A percentile compares a stretch with the other conserved stretches of the same genome.
phyloP scores from a whole-genome alignment of 2,797 vertebrate species.

The Sus cebifrons region DNA sequence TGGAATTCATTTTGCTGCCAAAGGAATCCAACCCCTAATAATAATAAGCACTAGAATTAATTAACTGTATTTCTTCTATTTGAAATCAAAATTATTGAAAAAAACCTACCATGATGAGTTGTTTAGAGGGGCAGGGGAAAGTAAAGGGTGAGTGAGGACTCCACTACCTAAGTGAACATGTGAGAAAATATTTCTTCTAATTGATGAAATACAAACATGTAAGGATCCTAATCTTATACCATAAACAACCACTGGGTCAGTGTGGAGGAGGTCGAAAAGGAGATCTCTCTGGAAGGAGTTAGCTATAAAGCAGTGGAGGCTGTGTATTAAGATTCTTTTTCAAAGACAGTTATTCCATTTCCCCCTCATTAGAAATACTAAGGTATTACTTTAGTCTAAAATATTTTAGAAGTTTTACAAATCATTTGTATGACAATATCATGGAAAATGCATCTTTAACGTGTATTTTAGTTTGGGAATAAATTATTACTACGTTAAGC shows the following conservation, averaged over 20 bases:
- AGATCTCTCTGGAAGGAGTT: neutral
- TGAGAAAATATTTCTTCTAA: conserved; percentile 6
- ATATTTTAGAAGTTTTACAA: neutral
- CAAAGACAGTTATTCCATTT: neutral
- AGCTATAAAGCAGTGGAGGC: neutral
- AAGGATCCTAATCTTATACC: neutral
- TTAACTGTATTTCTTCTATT: neutral
- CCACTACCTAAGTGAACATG: neutral
- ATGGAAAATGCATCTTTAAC: neutral
- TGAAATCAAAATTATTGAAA: neutral
- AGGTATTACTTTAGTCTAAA: neutral
- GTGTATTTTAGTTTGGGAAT: neutral
- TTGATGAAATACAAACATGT: neutral
- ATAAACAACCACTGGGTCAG: neutral
- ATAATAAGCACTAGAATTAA: neutral
- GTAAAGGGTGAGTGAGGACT: neutral
- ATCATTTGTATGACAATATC: neutral
- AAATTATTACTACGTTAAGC: neutral
- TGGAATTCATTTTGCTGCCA: neutral
- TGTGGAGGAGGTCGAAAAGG: neutral
- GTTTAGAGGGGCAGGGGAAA: neutral
- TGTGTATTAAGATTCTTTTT: neutral
- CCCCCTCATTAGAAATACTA: neutral
- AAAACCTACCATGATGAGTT: neutral
- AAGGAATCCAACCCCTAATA: neutral